A percentile compares a stretch with the other conserved stretches of the same genome.
phyloP scores from a whole-genome alignment of 2,113 vertebrate species.

The Gnathonemus echidnorhynchus region DNA sequence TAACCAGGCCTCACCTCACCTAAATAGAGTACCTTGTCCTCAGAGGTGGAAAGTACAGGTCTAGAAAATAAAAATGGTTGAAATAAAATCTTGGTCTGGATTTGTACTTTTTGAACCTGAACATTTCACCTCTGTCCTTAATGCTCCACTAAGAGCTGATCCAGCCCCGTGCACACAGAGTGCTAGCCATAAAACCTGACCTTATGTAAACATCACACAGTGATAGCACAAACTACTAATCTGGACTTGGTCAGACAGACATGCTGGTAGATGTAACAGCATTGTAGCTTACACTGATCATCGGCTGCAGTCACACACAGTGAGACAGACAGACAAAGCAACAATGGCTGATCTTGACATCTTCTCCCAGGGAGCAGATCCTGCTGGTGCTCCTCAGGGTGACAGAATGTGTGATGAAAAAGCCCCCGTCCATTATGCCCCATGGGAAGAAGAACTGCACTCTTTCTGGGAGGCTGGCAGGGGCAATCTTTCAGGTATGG shows the following conservation, averaged over 20 bases:
- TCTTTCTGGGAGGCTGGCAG: constrained; percentile 88
- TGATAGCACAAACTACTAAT: not conserved
- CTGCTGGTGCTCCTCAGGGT: constrained; percentile 90
- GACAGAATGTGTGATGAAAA: constrained; percentile 94
- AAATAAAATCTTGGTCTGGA: not conserved
- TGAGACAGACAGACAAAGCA: not conserved
- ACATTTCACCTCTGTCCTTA: not conserved
- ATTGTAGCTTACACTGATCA: not conserved
- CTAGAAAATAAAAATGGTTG: not conserved
- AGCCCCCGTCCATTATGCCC: constrained; percentile 84
- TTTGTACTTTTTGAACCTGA: not conserved
- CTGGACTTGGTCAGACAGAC: not conserved
- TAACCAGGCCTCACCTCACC: not conserved
- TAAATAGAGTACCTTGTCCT: not conserved
- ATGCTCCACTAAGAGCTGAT: not conserved
- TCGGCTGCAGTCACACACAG: not conserved
- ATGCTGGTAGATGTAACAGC: not conserved
- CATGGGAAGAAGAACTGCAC: constrained; percentile 85
- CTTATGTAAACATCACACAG: not conserved
- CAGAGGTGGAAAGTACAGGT: not conserved
- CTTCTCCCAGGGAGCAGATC: constrained; percentile 82
- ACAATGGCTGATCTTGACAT: constrained; percentile 18
- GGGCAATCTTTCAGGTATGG: constrained; percentile 88
- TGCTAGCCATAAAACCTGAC: not conserved
- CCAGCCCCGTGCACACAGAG: not conserved